phyloP scores from a whole-genome alignment of 2,888 invertebrate genomes.

The Patella ulyssiponensis region DNA sequence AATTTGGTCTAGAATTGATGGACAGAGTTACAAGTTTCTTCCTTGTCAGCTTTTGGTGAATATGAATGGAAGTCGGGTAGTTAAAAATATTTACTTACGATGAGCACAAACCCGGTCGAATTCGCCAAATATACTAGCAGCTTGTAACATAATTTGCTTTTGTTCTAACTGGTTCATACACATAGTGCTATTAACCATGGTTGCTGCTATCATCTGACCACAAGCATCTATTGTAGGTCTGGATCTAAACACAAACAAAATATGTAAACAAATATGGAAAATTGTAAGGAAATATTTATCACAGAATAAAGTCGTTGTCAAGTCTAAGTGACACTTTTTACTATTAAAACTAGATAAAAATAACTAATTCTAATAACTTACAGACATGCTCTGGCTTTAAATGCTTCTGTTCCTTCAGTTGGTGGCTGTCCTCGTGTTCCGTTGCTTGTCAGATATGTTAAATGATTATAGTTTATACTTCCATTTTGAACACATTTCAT shows the following conservation, averaged over 20 bases:
- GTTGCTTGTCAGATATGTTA: slow-evolving; percentile 38
- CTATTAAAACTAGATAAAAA: no score
- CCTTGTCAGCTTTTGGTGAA: no score
- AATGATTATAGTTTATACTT: slow-evolving; percentile 33
- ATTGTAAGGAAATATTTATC: no score
- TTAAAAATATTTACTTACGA: slow-evolving; percentile 28
- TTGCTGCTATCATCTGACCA: slow-evolving; percentile 36
- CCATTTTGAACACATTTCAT: slow-evolving; percentile 39
- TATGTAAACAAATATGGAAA: no score
- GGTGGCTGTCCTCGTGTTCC: slow-evolving; percentile 35
- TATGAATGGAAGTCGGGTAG: no score
- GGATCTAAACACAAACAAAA: slow-evolving; percentile 24
- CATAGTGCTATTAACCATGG: slow-evolving; percentile 35
- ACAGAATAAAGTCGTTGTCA: no score
- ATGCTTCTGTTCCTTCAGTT: slow-evolving; percentile 28
- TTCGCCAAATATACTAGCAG: slow-evolving; percentile 38
- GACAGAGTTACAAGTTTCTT: no score
- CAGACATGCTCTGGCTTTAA: slow-evolving; percentile 36
- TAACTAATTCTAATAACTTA: slow-evolving; percentile 18
- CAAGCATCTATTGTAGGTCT: slow-evolving; percentile 38
- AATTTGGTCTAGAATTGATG: no score
- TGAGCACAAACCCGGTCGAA: slow-evolving; percentile 38
- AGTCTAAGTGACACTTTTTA: no score
- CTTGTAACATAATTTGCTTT: slow-evolving; percentile 35
- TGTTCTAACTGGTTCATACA: slow-evolving; percentile 34